Evolutionary conservation across 2,797 vertebrate species (phyloP), one percentile per base, ranked within the genome.

Genomic region (Chaenodraco wilsoni): DNA sequence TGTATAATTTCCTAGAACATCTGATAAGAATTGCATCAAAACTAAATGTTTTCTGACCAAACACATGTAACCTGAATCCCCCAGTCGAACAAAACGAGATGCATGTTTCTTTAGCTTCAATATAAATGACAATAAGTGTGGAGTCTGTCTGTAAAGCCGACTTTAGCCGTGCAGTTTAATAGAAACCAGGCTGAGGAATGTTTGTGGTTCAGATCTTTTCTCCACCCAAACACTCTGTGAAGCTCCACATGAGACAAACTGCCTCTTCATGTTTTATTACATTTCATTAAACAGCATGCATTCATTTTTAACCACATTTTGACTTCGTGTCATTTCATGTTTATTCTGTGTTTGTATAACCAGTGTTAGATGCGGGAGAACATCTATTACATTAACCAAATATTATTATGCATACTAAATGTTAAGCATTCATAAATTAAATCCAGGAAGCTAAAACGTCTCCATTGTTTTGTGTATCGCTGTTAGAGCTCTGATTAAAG

Each of bases 141-240:
- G 52, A 23, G 13, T 44, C 21, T 9, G 40, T 40, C 63, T 0
- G 57, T 41, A 64, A 1, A 9, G 17, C 41, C 60, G 61, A 1
- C 57, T 65, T 58, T 50, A 33, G 65, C 58, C 59, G 1, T 27
- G 27, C 67, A 2, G 65, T 72, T 78, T 31, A 82, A 85, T 76
- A 31, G 71, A 33, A 79, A 76, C 67, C 87, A 80, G 80, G 60
- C 65, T 43, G 74, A 86, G 83, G 87, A 87, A 89, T 87, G 87
- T 86, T 72, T 85, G 87, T n/a, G 83, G 87, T 85, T 86, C 82
- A n/a, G 63, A 65, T 75, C 70, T 63, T 55, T 50, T 67, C 83
- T 77, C 81, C 87, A 78, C 87, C 81, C 84, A 85, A 65, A 81
- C 56, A 9, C 64, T 37, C 31, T 9, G 56, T 8, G 33, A 27